Evolutionary conservation across 2,888 invertebrate genomes (phyloP), one percentile per base, ranked within the genome.

Genomic region (Pomacea canaliculata): DNA sequence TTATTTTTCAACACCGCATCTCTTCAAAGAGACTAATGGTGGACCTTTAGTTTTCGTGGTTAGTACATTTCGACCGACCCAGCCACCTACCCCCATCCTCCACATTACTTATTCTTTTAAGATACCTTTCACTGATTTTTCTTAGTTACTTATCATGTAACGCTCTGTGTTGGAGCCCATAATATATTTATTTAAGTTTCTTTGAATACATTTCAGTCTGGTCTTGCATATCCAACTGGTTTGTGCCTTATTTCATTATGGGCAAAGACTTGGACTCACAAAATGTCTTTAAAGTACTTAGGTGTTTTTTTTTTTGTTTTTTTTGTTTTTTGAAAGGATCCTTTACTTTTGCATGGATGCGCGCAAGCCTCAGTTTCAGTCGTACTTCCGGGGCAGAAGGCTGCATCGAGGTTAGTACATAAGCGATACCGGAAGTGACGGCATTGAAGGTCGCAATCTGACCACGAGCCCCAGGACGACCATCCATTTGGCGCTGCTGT

Each of bases 401-500:
- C 71, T 27, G 16, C 48, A 63, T 84, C 79, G 62, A 79, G 76
- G 19, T 82, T 83, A 46, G 81, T 18, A 73, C 85, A 85, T 67
- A 83, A 79, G 49, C 85, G 75, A 70, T 82, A 81, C 23, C 84
- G 75, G 27, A 76, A 80, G 48, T 79, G 80, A 63, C 71, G 68
- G 65, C 85, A 85, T 48, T 79, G 73, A 27, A 83, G 70, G 63
- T 82, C 80, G 79, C 85, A 85, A 13, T 77, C 76, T 13, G 83
- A 80, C 82, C 83, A 84, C 49, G 51, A 63, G 3, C 84, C 80
- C 84, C 84, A 83, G 7, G 75, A 8, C 9, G 83, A 78, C 84
- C 84, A 83, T 7, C 84, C 82, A 12, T 71, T 46, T 13, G 76
- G 77, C 68, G 74, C 46, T 13, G 70, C 75, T 12, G 62, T 71